Evolutionary conservation across 2,888 invertebrate species (phyloP).

Genomic region (Piscicola geometra): DNA sequence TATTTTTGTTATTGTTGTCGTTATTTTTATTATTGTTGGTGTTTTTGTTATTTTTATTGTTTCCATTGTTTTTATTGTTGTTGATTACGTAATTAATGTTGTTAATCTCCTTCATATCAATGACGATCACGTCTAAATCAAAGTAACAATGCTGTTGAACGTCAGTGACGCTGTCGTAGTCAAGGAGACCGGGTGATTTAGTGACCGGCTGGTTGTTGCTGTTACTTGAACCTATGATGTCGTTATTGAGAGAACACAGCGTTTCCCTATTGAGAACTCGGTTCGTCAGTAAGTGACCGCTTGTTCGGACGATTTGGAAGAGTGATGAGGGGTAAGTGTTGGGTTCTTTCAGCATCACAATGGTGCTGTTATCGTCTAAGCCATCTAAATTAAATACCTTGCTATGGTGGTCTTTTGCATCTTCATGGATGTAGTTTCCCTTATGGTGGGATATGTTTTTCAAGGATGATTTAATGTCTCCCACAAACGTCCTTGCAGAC

Average conservation of each 20-base stretch:
- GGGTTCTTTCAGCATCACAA: slow-evolving; percentile 14
- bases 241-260: not conserved
- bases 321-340: slow-evolving; percentile 7
- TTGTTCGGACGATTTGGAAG: not conserved
- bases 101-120: not conserved
- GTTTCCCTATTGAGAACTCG: slow-evolving; percentile 16
- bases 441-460: not conserved
- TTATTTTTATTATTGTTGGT: slow-evolving; percentile 3
- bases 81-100: not conserved
- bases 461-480: not conserved
- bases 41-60: not conserved
- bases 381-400: too few species aligned
- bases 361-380: not conserved
- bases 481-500: slow-evolving; percentile 24
- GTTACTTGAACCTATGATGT: not conserved
- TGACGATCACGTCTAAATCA: not conserved
- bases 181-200: not conserved
- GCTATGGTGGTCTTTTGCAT: too few species aligned
- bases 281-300: slow-evolving; percentile 6
- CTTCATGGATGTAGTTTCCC: not conserved
- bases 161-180: not conserved
- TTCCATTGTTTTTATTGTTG: not conserved
- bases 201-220: not conserved
- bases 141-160: not conserved
- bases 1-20: not conserved